Conservation (phyloP, 2,797 vertebrate species). For the Aphelocoma californica region DNA sequence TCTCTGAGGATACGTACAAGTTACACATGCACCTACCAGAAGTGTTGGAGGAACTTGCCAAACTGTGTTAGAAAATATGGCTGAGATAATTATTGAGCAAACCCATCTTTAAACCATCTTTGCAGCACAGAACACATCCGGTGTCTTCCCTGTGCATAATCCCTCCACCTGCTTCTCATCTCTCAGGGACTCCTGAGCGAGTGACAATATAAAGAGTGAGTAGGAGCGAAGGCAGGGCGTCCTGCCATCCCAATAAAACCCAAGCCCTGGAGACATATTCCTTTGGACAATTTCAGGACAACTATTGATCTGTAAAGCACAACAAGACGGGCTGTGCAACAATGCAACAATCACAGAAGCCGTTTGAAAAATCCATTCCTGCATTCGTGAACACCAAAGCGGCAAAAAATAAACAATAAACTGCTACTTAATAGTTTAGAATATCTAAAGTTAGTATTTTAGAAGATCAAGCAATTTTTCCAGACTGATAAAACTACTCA, state of each 20-base stretch:
- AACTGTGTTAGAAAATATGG: fast-evolving
- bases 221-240: not conserved
- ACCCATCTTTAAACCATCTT: not conserved
- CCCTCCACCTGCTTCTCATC: not conserved
- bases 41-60: not conserved
- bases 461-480: not conserved
- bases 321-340: fast-evolving
- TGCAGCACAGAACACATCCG: not conserved
- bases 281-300: not conserved
- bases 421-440: not conserved
- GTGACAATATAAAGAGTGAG: fast-evolving
- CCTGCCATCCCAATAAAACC: not conserved
- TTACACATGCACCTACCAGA: fast-evolving
- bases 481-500: not conserved
- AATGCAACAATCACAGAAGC: not conserved
- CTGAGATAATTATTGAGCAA: not conserved
- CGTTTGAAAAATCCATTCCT: not conserved
- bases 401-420: not conserved
- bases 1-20: fast-evolving
- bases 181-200: not conserved
- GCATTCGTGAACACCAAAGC: fast-evolving
- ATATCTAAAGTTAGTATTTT: not conserved
- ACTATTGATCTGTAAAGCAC: fast-evolving
- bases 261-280: not conserved
- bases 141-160: not conserved